phyloP scores from a whole-genome alignment of 2,888 invertebrate species.

The Xestobium rufovillosum region DNA sequence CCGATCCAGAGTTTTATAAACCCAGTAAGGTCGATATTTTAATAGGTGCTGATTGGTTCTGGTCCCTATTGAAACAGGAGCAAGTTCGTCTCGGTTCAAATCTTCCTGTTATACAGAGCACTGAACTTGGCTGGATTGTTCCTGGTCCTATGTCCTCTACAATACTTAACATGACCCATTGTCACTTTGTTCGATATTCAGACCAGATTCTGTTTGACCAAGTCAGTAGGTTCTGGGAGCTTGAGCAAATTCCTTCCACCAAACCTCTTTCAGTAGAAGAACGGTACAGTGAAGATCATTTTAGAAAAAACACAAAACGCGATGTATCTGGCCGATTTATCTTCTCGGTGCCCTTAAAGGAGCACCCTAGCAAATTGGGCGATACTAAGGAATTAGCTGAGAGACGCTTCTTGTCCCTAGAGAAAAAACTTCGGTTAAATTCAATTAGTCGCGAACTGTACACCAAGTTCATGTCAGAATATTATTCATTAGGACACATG shows the following conservation, averaged over 20 bases:
- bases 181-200: no score
- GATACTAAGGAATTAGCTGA: no score
- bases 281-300: no score
- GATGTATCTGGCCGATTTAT: not conserved
- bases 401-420: slow-evolving; percentile 8
- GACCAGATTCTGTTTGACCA: no score
- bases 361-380: no score
- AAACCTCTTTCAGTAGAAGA: slow-evolving; percentile 2
- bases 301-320: no score
- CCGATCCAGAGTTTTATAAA: no score
- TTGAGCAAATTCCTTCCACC: not conserved
- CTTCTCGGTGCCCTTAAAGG: not conserved
- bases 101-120: slow-evolving; percentile 1
- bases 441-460: slow-evolving; percentile 12
- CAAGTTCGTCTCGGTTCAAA: not conserved
- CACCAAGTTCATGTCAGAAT: slow-evolving; percentile 19
- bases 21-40: not conserved
- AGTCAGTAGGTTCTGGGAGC: not conserved
- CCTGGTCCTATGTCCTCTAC: no score
- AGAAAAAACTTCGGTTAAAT: slow-evolving; percentile 18
- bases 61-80: not conserved
- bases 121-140: no score
- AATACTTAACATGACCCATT: no score
- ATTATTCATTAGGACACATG: slow-evolving; percentile 18
- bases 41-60: no score